Base-by-base conservation (phyloP, 2,888 invertebrate genomes). In the Leptothorax acervorum region DNA sequence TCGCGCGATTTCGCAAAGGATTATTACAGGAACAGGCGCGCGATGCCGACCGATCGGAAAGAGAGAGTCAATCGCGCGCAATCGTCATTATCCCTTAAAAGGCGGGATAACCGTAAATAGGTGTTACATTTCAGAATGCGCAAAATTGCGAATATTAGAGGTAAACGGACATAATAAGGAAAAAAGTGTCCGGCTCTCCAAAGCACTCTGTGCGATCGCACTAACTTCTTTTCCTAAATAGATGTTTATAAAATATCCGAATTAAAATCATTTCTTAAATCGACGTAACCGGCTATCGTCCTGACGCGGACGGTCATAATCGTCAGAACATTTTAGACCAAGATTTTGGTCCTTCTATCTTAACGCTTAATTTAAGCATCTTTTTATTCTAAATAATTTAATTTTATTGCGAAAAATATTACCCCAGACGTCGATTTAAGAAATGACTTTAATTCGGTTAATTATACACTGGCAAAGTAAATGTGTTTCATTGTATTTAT, bases 31-130 rank as follows among this genome's bases (percentile, higher is more conserved):
- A 66, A 39, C 66, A 31, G 9, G 39, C 66, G 28, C 51, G 53
- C 76, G 66, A 60, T 35, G 45, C 18, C 48, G 48, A 57, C 31
- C 12, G 71, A 79, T 79, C 60, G 48, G 60, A 68, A 68, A 68
- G 66, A 68, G 57, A 71, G 57, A 71, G 79, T 79, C 79, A 79
- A 79, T 79, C 35, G 35, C 73, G 45, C 48, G 73, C 71, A 70
- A 60, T 81, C 79, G 48, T 73, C 18, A 73, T 81, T 81, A 73
- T 81, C 48, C 48, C 48, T 73, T 81, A 81, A 81, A 73, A 73
- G 73, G 79, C 1, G 23, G 18, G 60, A 39, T 39, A 48, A 60
- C 23, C 28, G 48, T 31, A 79, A 55, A 71, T 79, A 71, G 45
- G 57, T 71, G 57, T 71, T 71, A 79, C 48, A 48, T 79, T 31